Conservation (phyloP, 2,888 invertebrate genomes). For the Tetropium fuscum region DNA sequence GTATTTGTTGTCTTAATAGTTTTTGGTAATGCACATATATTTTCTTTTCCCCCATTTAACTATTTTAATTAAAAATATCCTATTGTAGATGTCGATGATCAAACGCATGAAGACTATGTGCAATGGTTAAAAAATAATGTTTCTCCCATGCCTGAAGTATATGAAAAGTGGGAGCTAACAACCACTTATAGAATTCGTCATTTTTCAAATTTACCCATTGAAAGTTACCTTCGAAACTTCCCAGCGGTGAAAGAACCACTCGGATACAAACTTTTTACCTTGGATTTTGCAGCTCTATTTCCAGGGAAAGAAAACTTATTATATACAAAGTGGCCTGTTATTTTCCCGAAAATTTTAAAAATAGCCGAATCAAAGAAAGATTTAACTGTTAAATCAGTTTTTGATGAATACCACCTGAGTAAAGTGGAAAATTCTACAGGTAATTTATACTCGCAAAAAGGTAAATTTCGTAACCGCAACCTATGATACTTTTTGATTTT, state of each 20-base stretch:
- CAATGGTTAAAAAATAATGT: background rate
- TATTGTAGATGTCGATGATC: background rate
- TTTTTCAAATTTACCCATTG: background rate
- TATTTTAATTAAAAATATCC: background rate
- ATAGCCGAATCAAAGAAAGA: background rate
- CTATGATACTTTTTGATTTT: background rate
- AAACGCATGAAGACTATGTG: background rate
- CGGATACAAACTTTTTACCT: background rate
- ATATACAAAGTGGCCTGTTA: background rate
- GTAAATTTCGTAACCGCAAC: background rate
- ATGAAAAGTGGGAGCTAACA: background rate
- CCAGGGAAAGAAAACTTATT: slow-evolving; percentile 1
- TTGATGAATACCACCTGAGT: background rate
- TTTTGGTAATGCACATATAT: background rate
- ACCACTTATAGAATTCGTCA: background rate
- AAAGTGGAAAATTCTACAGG: background rate
- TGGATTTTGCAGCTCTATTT: background rate
- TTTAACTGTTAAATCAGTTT: background rate
- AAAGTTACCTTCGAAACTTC: background rate
- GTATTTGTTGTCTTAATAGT: background rate
- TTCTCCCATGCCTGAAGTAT: background rate
- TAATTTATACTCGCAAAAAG: background rate
- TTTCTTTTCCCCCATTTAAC: background rate
- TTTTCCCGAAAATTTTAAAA: background rate
- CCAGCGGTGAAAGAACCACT: background rate